Base-by-base conservation (phyloP, 2,888 invertebrate genomes). In the Cynaeus angustus region DNA sequence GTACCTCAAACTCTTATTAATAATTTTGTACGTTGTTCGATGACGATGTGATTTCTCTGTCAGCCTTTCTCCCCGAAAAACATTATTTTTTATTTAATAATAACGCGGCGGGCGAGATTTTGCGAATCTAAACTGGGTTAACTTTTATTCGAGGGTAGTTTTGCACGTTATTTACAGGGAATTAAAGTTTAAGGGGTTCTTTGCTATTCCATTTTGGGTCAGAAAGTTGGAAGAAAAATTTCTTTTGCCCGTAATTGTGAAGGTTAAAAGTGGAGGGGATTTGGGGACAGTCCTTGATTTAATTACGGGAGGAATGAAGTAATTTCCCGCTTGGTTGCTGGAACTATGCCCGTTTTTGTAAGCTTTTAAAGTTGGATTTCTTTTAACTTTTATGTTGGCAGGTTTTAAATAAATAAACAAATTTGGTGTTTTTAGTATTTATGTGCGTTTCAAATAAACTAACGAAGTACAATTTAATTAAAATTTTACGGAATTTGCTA, bases 21-120 rank as follows among this genome's bases (percentile, higher is more conserved):
- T 14, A 46, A 46, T 46, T 21, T 5, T 16, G 14, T 1, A 8
- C 12, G 9, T 1, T 13, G 45, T 45, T 45, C 43, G 14, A 13
- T 43, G 16, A 46, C 46, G 14, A 16, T 3, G 4, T 21, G 3
- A 16, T 46, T 14, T 13, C 14, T n/a, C 28, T 28, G 0, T 26
- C 10, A 48, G 26, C 12, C 7, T 4, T 8, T 21, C 1, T 21
- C 26, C 26, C 3, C 16, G 55, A 55, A 55, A 38, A 55, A 55
- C 55, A 55, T 55, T 55, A 55, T 55, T 38, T 55, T 55, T 55
- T 55, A 55, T 55, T 55, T 16, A 55, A 55, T 55, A 55, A 55
- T 16, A 53, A 13, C 8, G 13, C 21, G 12, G 21, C 12, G 12
- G 30, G 33, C 30, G 52, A 16, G 52, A 16, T 37, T 52, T 52